Conservation (phyloP, 1,140 invertebrate species). For the Ceratosolen solmsi region DNA sequence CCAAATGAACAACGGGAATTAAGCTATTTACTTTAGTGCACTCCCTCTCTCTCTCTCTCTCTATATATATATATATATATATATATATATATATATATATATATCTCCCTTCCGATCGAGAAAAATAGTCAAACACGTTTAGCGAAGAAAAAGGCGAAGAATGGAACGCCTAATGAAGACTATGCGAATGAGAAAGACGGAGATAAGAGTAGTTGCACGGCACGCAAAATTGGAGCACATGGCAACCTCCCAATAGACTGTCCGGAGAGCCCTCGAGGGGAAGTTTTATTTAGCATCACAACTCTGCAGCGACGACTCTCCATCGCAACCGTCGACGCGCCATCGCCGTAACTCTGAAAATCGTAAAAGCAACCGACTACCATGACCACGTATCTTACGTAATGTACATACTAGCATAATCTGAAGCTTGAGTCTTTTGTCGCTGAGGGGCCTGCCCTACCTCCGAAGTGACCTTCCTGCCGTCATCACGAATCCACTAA, state of each 20-base stretch:
- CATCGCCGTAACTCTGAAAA: background rate
- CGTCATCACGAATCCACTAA: background rate
- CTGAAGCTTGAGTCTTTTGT: background rate
- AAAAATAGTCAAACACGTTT: background rate
- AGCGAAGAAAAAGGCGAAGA: background rate
- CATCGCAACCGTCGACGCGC: slow-evolving; percentile 24
- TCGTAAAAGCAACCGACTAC: slow-evolving; percentile 25
- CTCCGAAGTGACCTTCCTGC: slow-evolving; percentile 36
- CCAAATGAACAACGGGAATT: background rate
- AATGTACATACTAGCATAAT: background rate
- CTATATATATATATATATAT: background rate
- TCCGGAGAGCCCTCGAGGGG: slow-evolving; percentile 61
- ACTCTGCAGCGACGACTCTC: slow-evolving; percentile 26
- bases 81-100: too few species aligned
- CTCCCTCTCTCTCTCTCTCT: background rate
- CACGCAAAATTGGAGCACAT: slow-evolving; percentile 70
- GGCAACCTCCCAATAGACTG: slow-evolving; percentile 65
- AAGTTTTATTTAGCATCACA: slow-evolving; percentile 73
- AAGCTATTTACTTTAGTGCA: background rate
- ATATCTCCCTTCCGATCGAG: background rate
- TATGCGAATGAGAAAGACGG: slow-evolving; percentile 33
- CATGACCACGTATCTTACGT: slow-evolving; percentile 40
- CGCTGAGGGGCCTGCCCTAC: background rate
- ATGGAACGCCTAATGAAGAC: background rate
- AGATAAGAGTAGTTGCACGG: slow-evolving; percentile 1